Conservation (phyloP, 2,888 invertebrate species). For the Macrophya alboannulata region DNA sequence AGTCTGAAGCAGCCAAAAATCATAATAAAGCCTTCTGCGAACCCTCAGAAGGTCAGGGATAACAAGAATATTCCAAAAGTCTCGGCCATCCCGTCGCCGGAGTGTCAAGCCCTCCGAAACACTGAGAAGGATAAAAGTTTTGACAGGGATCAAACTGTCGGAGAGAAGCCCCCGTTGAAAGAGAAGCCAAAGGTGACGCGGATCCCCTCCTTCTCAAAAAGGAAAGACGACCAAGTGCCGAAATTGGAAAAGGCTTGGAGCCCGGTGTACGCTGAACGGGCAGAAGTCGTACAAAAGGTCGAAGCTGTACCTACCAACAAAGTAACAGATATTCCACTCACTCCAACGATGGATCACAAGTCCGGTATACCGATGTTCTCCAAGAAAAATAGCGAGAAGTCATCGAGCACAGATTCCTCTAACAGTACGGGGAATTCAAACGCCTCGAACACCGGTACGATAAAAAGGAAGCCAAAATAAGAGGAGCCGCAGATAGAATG, state of each 20-base stretch:
- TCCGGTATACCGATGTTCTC: conserved; percentile 67
- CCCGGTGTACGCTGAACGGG: conserved; percentile 65
- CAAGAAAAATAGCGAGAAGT: conserved; percentile 64
- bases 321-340: conserved; percentile 59
- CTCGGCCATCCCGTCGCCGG: conserved; percentile 75
- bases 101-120: conserved; percentile 66
- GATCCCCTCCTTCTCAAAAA: conserved; percentile 72
- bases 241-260: conserved; percentile 44
- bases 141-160: conserved; percentile 36
- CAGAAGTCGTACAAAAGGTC: conserved; percentile 70
- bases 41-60: conserved; percentile 69
- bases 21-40: conserved; percentile 75
- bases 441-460: conserved; percentile 71
- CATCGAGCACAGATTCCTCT: conserved; percentile 65
- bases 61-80: conserved; percentile 74
- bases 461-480: conserved; percentile 70
- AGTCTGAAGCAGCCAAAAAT: conserved; percentile 76
- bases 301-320: conserved; percentile 64
- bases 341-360: conserved; percentile 62
- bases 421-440: conserved; percentile 66
- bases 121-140: conserved; percentile 66
- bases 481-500: neutral
- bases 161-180: conserved; percentile 70
- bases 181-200: conserved; percentile 74
- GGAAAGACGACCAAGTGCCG: conserved; percentile 64